A percentile compares a stretch with the other conserved stretches of the same genome.
phyloP scores from a whole-genome alignment of 2,113 vertebrate species.

The Desmodus rotundus region DNA sequence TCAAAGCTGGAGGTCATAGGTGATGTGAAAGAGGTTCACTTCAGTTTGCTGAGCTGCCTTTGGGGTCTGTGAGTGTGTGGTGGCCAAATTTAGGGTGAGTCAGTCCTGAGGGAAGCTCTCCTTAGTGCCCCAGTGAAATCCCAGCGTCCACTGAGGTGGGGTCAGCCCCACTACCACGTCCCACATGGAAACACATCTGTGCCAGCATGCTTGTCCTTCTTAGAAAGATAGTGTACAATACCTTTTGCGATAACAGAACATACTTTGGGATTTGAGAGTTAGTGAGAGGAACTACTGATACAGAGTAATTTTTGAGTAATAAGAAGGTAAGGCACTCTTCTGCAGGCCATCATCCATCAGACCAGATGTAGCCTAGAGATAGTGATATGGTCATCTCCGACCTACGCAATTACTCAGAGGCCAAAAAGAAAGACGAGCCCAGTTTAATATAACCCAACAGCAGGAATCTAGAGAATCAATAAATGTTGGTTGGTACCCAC shows the following conservation, averaged over 20 bases:
- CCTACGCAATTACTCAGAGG: neutral
- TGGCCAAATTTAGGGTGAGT: neutral
- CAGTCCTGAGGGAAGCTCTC: neutral
- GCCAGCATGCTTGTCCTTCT: neutral
- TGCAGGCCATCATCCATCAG: neutral
- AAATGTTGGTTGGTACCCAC: neutral
- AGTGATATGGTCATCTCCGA: neutral
- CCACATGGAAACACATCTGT: neutral
- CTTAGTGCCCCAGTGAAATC: neutral
- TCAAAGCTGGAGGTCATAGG: neutral
- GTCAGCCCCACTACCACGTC: neutral
- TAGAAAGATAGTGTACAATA: neutral
- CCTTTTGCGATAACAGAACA: neutral
- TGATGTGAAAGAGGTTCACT: neutral
- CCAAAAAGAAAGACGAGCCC: neutral
- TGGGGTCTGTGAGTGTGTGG: neutral
- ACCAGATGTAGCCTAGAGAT: neutral
- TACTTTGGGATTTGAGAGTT: neutral
- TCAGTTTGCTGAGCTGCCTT: neutral
- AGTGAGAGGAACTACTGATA: neutral
- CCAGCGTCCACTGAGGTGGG: neutral
- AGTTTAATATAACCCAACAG: conserved; percentile 41
- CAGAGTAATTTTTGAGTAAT: neutral
- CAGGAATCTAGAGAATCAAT: conserved; percentile 14
- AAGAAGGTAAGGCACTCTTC: neutral